A percentile compares a stretch with the other conserved stretches of the same genome.
phyloP scores from a whole-genome alignment of 2,113 vertebrate species.

The Hippocampus comes region DNA sequence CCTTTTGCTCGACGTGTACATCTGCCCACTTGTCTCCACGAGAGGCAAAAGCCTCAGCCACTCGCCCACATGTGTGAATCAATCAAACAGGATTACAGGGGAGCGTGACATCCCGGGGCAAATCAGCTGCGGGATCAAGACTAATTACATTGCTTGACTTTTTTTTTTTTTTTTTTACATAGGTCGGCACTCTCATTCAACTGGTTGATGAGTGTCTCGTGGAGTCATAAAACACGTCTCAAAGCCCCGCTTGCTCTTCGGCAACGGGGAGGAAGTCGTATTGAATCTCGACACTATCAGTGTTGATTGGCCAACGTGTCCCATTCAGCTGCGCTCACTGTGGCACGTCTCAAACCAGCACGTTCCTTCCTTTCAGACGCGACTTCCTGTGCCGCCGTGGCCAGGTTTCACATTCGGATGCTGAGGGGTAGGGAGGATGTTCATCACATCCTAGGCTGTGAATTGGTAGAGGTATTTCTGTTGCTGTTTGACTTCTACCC shows the following conservation, averaged over 20 bases:
- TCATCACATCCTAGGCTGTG: slow-evolving; percentile 55
- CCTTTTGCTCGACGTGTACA: slow-evolving; percentile 17
- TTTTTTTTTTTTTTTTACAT: slow-evolving; percentile 10
- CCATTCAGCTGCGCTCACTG: slow-evolving; percentile 9
- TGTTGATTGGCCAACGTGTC: slow-evolving; percentile 22
- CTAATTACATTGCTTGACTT: slow-evolving; percentile 37
- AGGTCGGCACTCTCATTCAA: slow-evolving; percentile 21
- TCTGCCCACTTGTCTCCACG: slow-evolving; percentile 19
- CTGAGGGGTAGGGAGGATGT: slow-evolving; percentile 55
- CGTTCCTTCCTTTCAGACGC: slow-evolving; percentile 38
- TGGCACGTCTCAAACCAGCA: not conserved
- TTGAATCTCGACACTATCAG: slow-evolving; percentile 25
- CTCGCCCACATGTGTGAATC: slow-evolving; percentile 49
- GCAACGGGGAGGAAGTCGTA: slow-evolving; percentile 18
- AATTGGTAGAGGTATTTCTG: slow-evolving; percentile 18
- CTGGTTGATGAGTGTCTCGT: slow-evolving; percentile 20
- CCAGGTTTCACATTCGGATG: slow-evolving; percentile 49
- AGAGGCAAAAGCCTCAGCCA: slow-evolving; percentile 15
- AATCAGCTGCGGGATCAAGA: slow-evolving; percentile 60
- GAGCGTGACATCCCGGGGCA: slow-evolving; percentile 40
- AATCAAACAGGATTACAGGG: slow-evolving; percentile 59
- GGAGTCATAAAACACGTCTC: slow-evolving; percentile 31
- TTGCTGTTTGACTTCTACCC: slow-evolving; percentile 1
- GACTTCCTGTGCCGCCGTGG: slow-evolving; percentile 50
- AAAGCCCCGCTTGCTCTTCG: slow-evolving; percentile 4